Evolutionary conservation across 2,113 vertebrate genomes (phyloP), one percentile per base, ranked within the genome.

Genomic region (Theristicus caerulescens): DNA sequence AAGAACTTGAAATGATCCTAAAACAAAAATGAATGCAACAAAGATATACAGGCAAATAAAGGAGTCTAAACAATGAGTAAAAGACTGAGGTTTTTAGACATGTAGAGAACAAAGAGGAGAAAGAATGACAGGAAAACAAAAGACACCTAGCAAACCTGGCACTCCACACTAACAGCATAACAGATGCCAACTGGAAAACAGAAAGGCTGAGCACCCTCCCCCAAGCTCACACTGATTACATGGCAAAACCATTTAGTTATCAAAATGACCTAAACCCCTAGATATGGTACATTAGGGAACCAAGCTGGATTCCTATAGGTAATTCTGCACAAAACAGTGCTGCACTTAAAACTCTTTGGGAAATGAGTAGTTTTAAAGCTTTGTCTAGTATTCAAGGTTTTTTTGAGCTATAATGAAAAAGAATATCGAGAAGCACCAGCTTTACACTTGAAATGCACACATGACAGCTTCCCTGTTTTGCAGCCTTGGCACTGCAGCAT

Each of bases 1-100:
- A 73, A 93, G 86, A 97, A 96, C 49, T 73, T 95, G 78, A 92
- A 96, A 94, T 64, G 38, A 91, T 91, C 52, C 71, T 88, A 87
- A 92, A 94, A 5, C 73, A 94, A 93, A 91, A 96, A 91, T 19
- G 52, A 95, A 93, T 8, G 9, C 57, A 95, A 93, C 83, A 79
- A 85, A 94, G 65, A 74, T 7, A 65, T 11, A 51, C 14, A 59
- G 29, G 34, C 55, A 77, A 88, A 85, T 83, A 96, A 49, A 86
- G 21, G 58, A 86, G 22, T 65, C 65, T 74, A 81, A 96, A 94
- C 54, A 94, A 94, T 26, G 38, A 82, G 88, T 34, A 61, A 69
- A 94, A 85, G 47, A 79, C n/a, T 36, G 69, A 34, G 61, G 16
- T 14, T 87, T 95, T 80, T 25, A 93, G 78, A 93, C 44, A 79